Conservation (phyloP, 2,113 vertebrate species). For the Eretmochelys imbricata region DNA sequence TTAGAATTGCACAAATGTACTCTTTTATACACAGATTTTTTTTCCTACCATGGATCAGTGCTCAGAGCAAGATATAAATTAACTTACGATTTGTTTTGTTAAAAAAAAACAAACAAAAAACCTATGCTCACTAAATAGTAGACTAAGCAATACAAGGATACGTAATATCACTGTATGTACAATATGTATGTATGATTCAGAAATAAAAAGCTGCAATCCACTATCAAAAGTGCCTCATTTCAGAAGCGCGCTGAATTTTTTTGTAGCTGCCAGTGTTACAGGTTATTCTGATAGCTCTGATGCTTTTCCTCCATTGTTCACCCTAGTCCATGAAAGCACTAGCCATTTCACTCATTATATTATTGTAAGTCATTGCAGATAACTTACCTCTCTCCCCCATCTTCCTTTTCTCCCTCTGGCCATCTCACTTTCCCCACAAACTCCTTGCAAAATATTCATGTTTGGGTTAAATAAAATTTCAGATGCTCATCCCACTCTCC, state of each 20-base stretch:
- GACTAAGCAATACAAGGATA: constrained; percentile 73
- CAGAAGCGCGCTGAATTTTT: background rate
- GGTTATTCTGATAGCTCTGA: background rate
- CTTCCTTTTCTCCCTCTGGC: background rate
- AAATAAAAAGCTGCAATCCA: constrained; percentile 77
- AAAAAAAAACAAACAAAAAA: constrained; percentile 47
- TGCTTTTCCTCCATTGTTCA: background rate
- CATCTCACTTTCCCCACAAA: background rate
- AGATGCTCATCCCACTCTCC: background rate
- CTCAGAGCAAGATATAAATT: constrained; percentile 65
- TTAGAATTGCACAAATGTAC: constrained; percentile 69
- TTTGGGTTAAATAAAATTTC: background rate
- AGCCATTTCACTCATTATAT: background rate
- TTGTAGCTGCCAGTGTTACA: background rate
- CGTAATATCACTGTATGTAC: constrained; percentile 62
- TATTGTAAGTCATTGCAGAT: background rate
- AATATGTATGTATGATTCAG: constrained; percentile 49
- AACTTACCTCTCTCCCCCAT: background rate
- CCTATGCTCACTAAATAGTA: constrained; percentile 58
- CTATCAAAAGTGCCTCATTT: constrained; percentile 28
- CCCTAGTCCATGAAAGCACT: background rate
- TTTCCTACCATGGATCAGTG: constrained; percentile 73
- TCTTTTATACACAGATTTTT: constrained; percentile 76
- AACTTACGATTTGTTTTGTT: constrained; percentile 60
- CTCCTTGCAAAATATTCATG: background rate